Evolutionary conservation across 1,140 invertebrate species (phyloP).

Genomic region (Acromyrmex heyeri): DNA sequence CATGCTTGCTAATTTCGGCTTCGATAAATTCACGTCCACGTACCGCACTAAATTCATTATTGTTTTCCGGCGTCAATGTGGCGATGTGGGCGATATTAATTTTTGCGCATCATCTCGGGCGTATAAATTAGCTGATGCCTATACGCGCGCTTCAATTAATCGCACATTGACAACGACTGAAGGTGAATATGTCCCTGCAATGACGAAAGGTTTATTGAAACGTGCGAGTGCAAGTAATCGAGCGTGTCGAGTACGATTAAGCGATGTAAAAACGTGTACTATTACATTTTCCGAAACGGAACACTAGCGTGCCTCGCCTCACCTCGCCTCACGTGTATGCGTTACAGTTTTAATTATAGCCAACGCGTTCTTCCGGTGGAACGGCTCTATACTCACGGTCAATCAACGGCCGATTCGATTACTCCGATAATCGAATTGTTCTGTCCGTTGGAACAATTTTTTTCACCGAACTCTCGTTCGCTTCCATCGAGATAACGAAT

Average conservation of each 20-base stretch:
- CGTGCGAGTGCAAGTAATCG: slow-evolving; percentile 41
- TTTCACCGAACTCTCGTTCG: slow-evolving; percentile 23
- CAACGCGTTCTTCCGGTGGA: slow-evolving; percentile 50
- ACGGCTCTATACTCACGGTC: slow-evolving; percentile 58
- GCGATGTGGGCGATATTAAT: slow-evolving; percentile 64
- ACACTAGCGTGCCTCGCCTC: not conserved
- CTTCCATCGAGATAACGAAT: not conserved
- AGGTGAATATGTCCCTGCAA: slow-evolving; percentile 10
- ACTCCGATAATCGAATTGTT: slow-evolving; percentile 60
- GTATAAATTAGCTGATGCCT: slow-evolving; percentile 66
- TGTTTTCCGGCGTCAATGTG: slow-evolving; percentile 46
- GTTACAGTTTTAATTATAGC: slow-evolving; percentile 62
- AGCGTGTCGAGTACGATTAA: slow-evolving; percentile 44
- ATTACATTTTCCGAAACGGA: slow-evolving; percentile 53
- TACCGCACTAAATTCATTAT: slow-evolving; percentile 47
- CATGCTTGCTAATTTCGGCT: slow-evolving; percentile 29
- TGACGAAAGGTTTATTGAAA: slow-evolving; percentile 35
- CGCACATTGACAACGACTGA: slow-evolving; percentile 36
- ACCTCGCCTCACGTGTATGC: not conserved
- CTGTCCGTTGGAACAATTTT: slow-evolving; percentile 57
- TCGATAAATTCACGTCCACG: slow-evolving; percentile 54
- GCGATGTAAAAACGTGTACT: slow-evolving; percentile 33
- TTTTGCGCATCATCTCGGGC: slow-evolving; percentile 49
- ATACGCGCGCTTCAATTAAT: slow-evolving; percentile 34
- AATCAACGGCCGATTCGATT: slow-evolving; percentile 61